Evolutionary conservation across 2,888 invertebrate species (phyloP).

Genomic region (Tiphia femorata): DNA sequence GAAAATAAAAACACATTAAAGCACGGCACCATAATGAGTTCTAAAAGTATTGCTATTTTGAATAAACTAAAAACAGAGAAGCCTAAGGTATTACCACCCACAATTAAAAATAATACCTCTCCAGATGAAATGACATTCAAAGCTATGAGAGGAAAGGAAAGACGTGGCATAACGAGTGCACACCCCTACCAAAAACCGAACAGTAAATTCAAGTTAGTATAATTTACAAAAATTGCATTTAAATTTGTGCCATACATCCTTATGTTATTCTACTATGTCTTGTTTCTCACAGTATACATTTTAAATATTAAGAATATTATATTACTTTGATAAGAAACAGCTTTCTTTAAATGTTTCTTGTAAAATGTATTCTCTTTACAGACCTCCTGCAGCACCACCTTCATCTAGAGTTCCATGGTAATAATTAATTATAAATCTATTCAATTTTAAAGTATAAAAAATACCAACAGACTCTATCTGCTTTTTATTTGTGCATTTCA

Average conservation of each 20-base stretch:
- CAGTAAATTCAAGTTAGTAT: conserved; percentile 55
- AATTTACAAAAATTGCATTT: neutral
- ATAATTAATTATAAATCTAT: conserved; percentile 7
- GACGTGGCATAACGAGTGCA: conserved; percentile 51
- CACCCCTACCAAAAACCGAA: conserved; percentile 60
- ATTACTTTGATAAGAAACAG: neutral
- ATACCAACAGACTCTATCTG: conserved; percentile 2
- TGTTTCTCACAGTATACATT: no score
- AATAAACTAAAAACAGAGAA: conserved; percentile 60
- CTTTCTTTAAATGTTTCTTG: neutral
- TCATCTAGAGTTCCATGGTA: conserved; percentile 59
- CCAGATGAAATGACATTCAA: conserved; percentile 42
- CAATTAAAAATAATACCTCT: conserved; percentile 17
- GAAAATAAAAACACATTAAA: conserved; percentile 53
- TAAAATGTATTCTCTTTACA: conserved; percentile 37
- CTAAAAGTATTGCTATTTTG: conserved; percentile 61
- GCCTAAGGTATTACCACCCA: conserved; percentile 31
- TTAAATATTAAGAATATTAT: no score
- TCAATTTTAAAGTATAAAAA: neutral
- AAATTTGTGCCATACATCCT: neutral
- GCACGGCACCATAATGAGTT: conserved; percentile 51
- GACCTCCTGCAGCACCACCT: conserved; percentile 42
- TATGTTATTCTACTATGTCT: no score
- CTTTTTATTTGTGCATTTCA: neutral
- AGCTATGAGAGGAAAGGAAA: conserved; percentile 54